Evolutionary conservation across 2,113 vertebrate genomes (phyloP).

Genomic region (Rhinoderma darwinii): DNA sequence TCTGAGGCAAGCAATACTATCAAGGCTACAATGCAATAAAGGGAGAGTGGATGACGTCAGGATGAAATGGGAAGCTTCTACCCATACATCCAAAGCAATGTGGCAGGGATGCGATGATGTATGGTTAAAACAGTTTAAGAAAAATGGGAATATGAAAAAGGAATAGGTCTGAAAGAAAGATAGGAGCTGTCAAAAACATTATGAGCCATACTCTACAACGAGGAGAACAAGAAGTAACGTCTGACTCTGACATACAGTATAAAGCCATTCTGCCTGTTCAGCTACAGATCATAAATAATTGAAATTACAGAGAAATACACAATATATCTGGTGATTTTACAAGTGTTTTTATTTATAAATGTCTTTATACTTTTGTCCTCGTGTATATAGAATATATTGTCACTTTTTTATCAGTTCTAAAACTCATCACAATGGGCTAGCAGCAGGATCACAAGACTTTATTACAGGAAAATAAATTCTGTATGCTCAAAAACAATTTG

Average conservation of each 20-base stretch:
- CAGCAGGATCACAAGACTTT: slow-evolving; percentile 46
- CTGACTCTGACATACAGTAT: no score
- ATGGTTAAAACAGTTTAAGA: not conserved
- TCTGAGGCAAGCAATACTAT: not conserved
- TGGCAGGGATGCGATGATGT: not conserved
- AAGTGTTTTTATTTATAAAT: not conserved
- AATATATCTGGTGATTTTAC: slow-evolving; percentile 6
- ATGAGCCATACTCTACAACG: not conserved
- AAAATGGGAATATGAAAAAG: slow-evolving; percentile 1
- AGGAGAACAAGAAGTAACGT: slow-evolving; percentile 17
- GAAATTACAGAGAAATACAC: not conserved
- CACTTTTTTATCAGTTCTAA: slow-evolving; percentile 11
- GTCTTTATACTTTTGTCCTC: not conserved
- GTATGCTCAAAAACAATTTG: slow-evolving; percentile 43
- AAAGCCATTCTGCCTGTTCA: slow-evolving; percentile 10
- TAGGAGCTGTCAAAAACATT: not conserved
- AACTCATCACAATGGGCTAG: slow-evolving; percentile 20
- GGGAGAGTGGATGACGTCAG: not conserved
- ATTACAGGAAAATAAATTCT: slow-evolving; percentile 46
- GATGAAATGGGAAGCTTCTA: not conserved
- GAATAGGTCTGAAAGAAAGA: not conserved
- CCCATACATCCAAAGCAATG: not conserved
- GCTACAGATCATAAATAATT: slow-evolving; percentile 37
- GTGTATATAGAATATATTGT: slow-evolving; percentile 22
- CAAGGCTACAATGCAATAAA: not conserved